Evolutionary conservation across 2,113 vertebrate genomes (phyloP), one percentile per base, ranked within the genome.

Genomic region (Hylia prasina): DNA sequence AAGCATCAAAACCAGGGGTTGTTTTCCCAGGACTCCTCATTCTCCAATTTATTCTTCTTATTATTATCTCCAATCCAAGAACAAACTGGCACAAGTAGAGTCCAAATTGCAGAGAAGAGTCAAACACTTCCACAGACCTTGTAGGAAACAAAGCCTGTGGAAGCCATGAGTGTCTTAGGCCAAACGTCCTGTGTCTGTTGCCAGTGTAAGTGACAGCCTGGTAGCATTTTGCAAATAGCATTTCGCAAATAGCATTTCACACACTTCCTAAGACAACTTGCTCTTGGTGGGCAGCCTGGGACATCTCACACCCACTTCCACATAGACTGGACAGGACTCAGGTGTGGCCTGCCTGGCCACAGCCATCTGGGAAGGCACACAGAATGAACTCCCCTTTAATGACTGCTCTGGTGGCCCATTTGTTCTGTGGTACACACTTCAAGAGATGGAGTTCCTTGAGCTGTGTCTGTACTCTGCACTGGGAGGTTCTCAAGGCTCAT

Each of bases 291-390:
- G 28, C 75, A 66, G 58, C 25, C 39, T 70, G 40, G 15, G 17
- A 31, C 85, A 69, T 7, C 39, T 69, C 50, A 17, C 21, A 23
- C 33, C 24, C 65, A 39, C 10, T 45, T 58, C 71, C 42, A 51
- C 0, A 1, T 20, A 4, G 56, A 27, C 6, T 14, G 51, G 71
- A 22, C 9, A 54, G 39, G 47, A 27, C 19, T 20, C 0, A 0
- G 16, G 3, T 48, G 40, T n/a, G 76, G 58, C 19, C 37, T 33
- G 39, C 39, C 25, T 28, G 50, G 50, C 50, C 50, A 51, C 25
- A 27, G 50, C 28, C 17, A 35, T 5, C 37, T 40, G 53, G 16
- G 58, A 77, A 71, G 64, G 7, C 79, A 35, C 23, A 6, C 7
- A 25, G 64, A 35, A 40, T 1, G 0, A 61, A 8, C 30, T 24